Percentiles rank a stretch among this genome's conserved stretches.
Evolutionary conservation across 2,113 vertebrate genomes (phyloP).

Genomic region (Craseonycteris thonglongyai): DNA sequence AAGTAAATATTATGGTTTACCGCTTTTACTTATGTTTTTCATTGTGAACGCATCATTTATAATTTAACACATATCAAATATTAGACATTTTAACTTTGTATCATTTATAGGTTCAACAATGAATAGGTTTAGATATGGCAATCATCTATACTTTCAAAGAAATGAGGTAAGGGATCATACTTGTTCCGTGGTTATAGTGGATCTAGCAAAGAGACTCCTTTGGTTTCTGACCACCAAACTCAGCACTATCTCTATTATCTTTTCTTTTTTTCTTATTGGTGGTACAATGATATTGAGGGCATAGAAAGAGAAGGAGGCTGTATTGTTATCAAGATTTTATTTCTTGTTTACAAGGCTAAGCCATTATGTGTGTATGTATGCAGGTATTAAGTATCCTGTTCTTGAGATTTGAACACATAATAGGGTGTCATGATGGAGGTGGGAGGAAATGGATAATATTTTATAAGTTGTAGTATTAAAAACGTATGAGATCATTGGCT

Average conservation of each 20-base stretch:
- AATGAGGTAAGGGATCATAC: neutral
- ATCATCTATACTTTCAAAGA: conserved; percentile 1
- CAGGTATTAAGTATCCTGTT: neutral
- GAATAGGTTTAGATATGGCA: neutral
- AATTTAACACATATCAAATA: conserved; percentile 10
- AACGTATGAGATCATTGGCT: neutral
- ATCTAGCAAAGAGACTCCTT: neutral
- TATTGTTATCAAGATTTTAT: neutral
- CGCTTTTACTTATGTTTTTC: neutral
- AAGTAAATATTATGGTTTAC: neutral
- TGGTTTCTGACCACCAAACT: neutral
- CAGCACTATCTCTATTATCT: neutral
- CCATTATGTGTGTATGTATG: neutral
- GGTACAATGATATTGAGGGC: neutral
- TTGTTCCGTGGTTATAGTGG: neutral
- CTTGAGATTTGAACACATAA: neutral
- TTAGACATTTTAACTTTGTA: neutral
- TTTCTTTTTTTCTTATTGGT: neutral
- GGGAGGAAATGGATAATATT: neutral
- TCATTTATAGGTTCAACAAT: neutral
- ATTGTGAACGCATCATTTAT: neutral
- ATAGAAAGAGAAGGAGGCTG: neutral
- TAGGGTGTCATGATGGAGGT: neutral
- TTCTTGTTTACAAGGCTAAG: neutral
- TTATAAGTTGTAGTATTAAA: neutral